phyloP scores from a whole-genome alignment of 2,113 vertebrate species.

The Ploceus nigricollis region DNA sequence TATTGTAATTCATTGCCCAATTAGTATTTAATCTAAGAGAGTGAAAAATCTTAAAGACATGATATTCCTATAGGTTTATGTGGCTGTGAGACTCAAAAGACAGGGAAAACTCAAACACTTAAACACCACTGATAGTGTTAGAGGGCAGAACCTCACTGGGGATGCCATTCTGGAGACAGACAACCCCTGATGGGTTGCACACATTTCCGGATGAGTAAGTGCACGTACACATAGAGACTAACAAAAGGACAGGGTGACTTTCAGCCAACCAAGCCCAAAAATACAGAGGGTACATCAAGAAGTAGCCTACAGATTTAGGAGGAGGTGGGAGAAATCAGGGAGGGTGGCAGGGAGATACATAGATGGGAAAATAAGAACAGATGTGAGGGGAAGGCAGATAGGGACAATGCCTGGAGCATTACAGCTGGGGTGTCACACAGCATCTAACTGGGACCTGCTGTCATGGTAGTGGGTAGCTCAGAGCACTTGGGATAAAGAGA shows the following conservation, averaged over 20 bases:
- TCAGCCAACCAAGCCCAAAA: background rate
- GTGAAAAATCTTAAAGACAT: background rate
- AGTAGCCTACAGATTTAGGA: background rate
- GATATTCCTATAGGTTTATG: background rate
- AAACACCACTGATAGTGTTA: background rate
- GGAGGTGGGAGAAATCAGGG: background rate
- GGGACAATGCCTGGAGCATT: fast-evolving
- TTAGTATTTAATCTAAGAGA: background rate
- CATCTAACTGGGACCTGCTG: background rate
- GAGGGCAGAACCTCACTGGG: background rate
- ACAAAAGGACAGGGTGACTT: background rate
- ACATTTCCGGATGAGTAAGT: fast-evolving
- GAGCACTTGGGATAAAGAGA: background rate
- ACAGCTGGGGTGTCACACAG: background rate
- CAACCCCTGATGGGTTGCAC: background rate
- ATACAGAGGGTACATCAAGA: background rate
- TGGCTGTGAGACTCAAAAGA: background rate
- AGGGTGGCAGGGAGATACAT: background rate
- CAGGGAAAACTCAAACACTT: background rate
- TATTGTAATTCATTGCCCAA: background rate
- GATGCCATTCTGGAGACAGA: background rate
- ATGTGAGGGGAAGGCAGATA: background rate
- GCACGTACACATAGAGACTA: fast-evolving
- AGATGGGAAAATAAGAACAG: background rate
- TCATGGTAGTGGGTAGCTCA: background rate